Base-by-base conservation (phyloP, 2,797 vertebrate species). In the Sebastes steindachneri region DNA sequence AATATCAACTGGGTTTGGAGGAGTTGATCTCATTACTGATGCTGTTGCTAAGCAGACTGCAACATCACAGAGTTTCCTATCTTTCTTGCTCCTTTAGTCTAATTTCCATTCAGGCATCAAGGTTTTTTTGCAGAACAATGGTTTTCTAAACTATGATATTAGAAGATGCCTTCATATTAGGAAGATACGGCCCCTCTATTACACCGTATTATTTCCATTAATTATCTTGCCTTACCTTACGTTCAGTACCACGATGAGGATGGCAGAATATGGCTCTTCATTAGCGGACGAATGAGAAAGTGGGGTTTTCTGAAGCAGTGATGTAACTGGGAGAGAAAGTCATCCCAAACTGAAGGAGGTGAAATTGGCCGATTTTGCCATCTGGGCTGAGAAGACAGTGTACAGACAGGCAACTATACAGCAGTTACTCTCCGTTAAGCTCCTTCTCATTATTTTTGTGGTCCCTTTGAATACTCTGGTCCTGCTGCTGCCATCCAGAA, bases 31-130 rank as follows among this genome's bases (percentile, higher is more conserved):
- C 57, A 80, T 75, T 80, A 66, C 68, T 73, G 62, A 80, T 73
- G 79, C 85, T 85, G 83, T 82, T 89, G 83, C 80, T 72, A 83
- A 84, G 85, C 84, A 86, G 84, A 77, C 35, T 65, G 68, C 11
- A 65, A 65, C 79, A 75, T 68, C 76, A 55, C 35, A 60, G 64
- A 58, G 8, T 48, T 80, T 67, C 75, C 64, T 17, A 33, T 33
- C 51, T 35, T 65, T 76, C 28, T 28, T 62, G 29, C 19, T 62
- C 2, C 29, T 69, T 63, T 51, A 17, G 23, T 82, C 9, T 14
- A 7, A 53, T 77, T 77, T 79, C 28, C 23, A 31, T 55, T 53
- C 25, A 60, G 41, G 54, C 51, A 28, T 58, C 3, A 29, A 28
- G 5, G 9, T 45, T 37, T 48, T 35, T 60, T 64, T 23, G 19